Evolutionary conservation across 2,888 invertebrate genomes (phyloP), one percentile per base, ranked within the genome.

Genomic region (Hybos culiciformis): DNA sequence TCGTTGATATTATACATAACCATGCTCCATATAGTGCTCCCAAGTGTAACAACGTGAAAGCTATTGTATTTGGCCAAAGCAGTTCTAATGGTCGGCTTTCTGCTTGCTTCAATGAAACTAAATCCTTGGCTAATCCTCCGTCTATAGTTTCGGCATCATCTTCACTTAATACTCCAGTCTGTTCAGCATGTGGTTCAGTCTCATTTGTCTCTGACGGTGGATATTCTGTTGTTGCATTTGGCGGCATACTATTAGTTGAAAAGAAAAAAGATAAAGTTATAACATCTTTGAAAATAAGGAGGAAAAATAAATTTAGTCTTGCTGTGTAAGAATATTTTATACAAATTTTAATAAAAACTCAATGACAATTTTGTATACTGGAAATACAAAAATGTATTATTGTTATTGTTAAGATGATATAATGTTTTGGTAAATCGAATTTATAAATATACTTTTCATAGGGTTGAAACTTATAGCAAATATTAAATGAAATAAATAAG

Each of bases 1-100:
- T 82, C 23, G 86, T 85, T 5, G 81, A 79, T 41, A 81, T 76
- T 23, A 86, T 62, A 58, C 77, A 70, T 15, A 85, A 70, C 62
- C 79, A 86, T 5, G 77, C 61, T 40, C 88, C 88, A 57, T 84
- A 86, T 1, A 86, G 42, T 1, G 84, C 82, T 3, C 79, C 80
- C 39, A 77, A 31, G 60, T 90, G 88, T 47, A 90, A 72, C 57
- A 80, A 82, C 8, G 70, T 67, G 58, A 90, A 87, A 2, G 82
- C 70, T 12, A 80, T 63, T 39, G 88, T 82, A 59, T 88, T 90
- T 51, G 82, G 73, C 88, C 88, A 90, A 7, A 90, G 88, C 37
- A 82, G 62, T 57, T 74, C 67, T 29, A 70, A 58, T 45, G 75
- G 74, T 34, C 70, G 65, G 45, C 69, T 68, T 45, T 78, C 75